phyloP scores from a whole-genome alignment of 2,888 invertebrate species.

The Drosophila koepferae region DNA sequence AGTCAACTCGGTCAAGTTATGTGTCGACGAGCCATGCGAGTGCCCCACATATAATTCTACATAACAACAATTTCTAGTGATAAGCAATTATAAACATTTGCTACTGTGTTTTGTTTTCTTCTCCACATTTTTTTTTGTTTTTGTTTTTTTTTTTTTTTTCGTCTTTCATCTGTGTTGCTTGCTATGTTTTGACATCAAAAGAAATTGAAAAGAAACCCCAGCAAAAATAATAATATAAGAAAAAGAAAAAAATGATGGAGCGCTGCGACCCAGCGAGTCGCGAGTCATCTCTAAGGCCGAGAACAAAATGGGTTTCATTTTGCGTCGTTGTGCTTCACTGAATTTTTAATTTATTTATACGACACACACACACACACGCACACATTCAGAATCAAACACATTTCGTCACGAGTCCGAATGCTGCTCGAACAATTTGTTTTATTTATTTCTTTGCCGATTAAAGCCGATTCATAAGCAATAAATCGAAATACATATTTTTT shows the following conservation, averaged over 20 bases:
- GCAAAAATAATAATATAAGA: constrained; percentile 32
- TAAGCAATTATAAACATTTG: constrained; percentile 72
- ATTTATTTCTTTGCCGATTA: constrained; percentile 17
- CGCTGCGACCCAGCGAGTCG: constrained; percentile 32
- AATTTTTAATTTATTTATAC: constrained; percentile 73
- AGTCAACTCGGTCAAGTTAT: constrained; percentile 33
- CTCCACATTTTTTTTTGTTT: not conserved
- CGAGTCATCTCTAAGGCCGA: constrained; percentile 45
- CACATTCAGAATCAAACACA: constrained; percentile 16
- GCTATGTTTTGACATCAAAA: constrained; percentile 68
- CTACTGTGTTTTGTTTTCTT: constrained; percentile 35
- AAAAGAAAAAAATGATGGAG: constrained; percentile 17
- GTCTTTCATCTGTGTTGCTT: constrained; percentile 13
- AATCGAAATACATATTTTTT: constrained; percentile 39
- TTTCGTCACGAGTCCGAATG: constrained; percentile 50
- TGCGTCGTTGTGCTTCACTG: constrained; percentile 68
- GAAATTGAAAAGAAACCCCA: constrained; percentile 62
- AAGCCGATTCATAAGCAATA: constrained; percentile 44
- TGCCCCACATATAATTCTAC: constrained; percentile 40
- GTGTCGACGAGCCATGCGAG: constrained; percentile 36
- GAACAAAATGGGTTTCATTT: constrained; percentile 58
- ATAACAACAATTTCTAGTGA: constrained; percentile 47
- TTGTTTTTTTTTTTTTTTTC: not conserved
- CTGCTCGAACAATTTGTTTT: not conserved
- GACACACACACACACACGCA: constrained; percentile 21